Percentiles rank a stretch among this genome's conserved stretches.
phyloP scores from a whole-genome alignment of 2,797 vertebrate species.

The Carcharodon carcharias region DNA sequence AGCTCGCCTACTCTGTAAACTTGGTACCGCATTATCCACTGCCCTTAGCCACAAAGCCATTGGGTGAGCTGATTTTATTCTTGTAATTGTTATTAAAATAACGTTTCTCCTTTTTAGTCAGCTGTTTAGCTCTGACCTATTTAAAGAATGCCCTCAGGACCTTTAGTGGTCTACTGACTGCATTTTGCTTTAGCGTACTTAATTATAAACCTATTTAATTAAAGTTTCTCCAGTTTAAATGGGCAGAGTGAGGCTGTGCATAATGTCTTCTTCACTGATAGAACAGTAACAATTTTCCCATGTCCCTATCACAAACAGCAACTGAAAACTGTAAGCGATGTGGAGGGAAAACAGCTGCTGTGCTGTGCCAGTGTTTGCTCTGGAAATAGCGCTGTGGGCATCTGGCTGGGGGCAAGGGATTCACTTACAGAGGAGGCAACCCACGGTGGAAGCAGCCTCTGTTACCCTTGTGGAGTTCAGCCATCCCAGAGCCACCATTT shows the following conservation, averaged over 20 bases:
- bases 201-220: neutral
- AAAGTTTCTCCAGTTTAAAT: neutral
- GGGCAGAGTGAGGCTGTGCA: neutral
- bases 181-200: neutral
- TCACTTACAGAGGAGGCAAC: neutral
- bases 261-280: neutral
- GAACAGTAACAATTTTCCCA: neutral
- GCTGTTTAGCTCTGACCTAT: neutral
- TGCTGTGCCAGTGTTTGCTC: neutral
- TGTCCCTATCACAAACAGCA: neutral
- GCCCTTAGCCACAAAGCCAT: neutral
- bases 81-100: slow-evolving; percentile 3
- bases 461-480: neutral
- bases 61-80: neutral
- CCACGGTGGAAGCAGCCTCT: neutral
- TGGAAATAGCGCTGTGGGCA: neutral
- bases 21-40: neutral
- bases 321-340: neutral
- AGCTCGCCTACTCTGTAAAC: neutral
- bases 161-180: neutral
- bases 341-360: neutral
- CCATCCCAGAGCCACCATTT: neutral
- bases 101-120: neutral
- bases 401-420: neutral
- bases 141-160: neutral